Evolutionary conservation across 2,888 invertebrate species (phyloP), one percentile per base, ranked within the genome.

Genomic region (Halictus ligatus): DNA sequence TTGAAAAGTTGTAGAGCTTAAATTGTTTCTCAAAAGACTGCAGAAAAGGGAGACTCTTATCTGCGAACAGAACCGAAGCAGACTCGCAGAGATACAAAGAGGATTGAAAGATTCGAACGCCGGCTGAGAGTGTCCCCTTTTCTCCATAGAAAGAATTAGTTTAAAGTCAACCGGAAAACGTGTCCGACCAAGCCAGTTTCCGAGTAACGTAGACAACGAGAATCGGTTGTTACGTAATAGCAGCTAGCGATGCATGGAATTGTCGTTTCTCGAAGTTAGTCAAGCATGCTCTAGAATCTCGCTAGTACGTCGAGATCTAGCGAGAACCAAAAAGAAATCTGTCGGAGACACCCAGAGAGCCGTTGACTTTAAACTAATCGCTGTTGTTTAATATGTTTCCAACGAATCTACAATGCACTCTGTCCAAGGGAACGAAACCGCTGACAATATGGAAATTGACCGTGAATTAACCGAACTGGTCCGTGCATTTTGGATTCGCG

Each of bases 301-400:
- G 54, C 54, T 54, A 75, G 48, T 71, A 48, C 54, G 54, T 81
- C 69, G 18, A 78, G 5, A 48, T 69, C 21, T 54, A 78, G 18
- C 75, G 64, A 71, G 43, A 29, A 60, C 21, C 18, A 18, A 64
- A 15, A 29, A 35, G 0, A 40, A 21, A n/a, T 12, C 29, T 13
- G 8, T 75, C 12, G 74, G 18, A 54, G 25, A 64, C 73, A 15
- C 43, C 25, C 43, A 21, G 13, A 67, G 35, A 72, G 50, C 29
- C 10, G 82, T 88, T 87, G 92, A 92, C 90, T 92, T 92, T 91
- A 90, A 92, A 87, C 87, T 92, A 86, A 86, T 81, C 25, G 29
- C 50, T 72, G 54, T 76, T 40, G 64, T 78, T 35, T 72, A 25
- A 76, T 73, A 40, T 78, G 69, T 54, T 46, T 71, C 69, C 48